phyloP scores from a whole-genome alignment of 1,140 invertebrate genomes.

The Aethina tumida region DNA sequence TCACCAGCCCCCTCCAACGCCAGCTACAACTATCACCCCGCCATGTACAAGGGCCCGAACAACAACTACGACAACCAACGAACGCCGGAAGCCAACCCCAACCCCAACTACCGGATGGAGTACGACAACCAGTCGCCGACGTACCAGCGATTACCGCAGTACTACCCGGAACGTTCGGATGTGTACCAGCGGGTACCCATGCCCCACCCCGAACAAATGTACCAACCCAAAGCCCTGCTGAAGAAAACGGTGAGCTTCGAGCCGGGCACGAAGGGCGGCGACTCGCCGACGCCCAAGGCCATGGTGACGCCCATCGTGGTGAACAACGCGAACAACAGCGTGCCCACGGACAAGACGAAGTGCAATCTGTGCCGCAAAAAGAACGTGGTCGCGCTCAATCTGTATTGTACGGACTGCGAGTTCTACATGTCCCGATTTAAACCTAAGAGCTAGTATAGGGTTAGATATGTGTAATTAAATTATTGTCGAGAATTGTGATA shows the following conservation, averaged over 20 bases:
- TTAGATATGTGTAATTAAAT: slow-evolving; percentile 5
- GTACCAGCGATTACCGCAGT: slow-evolving; percentile 10
- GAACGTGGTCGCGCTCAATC: slow-evolving; percentile 56
- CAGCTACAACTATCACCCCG: slow-evolving; percentile 16
- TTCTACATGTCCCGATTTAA: slow-evolving; percentile 85
- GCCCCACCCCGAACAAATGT: slow-evolving; percentile 35
- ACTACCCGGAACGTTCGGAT: slow-evolving; percentile 8
- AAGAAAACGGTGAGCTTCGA: slow-evolving; percentile 60
- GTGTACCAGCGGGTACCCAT: slow-evolving; percentile 26
- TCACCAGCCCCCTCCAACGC: slow-evolving; percentile 26
- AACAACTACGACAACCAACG: slow-evolving; percentile 13
- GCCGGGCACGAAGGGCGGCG: slow-evolving; percentile 50
- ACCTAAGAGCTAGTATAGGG: slow-evolving; percentile 37
- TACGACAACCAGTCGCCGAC: no score
- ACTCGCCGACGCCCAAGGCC: slow-evolving; percentile 39
- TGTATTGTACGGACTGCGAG: slow-evolving; percentile 82
- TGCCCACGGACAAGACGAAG: slow-evolving; percentile 37
- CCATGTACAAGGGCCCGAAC: slow-evolving; percentile 5
- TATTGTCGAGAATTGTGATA: slow-evolving; percentile 18
- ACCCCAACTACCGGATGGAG: slow-evolving; percentile 3
- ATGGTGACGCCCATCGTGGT: slow-evolving; percentile 38
- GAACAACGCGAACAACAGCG: slow-evolving; percentile 29
- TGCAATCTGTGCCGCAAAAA: slow-evolving; percentile 83
- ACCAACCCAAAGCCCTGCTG: slow-evolving; percentile 39
- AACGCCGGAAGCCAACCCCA: neutral